These are phyloP conservation scores for Zaprionus tsacasi DNA, from an alignment of 1,140 invertebrate species.

Conservation along the genomic window DNA sequence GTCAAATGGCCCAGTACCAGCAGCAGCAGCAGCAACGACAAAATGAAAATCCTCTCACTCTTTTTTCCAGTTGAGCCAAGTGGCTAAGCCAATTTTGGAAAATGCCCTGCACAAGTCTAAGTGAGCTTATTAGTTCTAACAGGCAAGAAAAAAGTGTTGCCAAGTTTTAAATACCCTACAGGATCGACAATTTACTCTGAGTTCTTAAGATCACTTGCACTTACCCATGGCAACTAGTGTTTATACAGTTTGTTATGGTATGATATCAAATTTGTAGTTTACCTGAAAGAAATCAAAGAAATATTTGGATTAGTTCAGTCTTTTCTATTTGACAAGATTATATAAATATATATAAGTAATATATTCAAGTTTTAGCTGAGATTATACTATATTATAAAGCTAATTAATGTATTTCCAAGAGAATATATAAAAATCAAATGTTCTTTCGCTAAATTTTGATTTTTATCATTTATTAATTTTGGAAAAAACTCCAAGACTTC, in stretches of 20 bases:
- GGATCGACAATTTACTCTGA: not conserved
- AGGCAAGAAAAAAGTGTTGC: not conserved
- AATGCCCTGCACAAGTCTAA: not conserved
- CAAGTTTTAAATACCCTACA: not conserved
- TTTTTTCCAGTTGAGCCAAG: slow-evolving; percentile 28
- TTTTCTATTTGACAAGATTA: no score
- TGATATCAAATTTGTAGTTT: not conserved
- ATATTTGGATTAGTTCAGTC: not conserved
- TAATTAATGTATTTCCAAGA: no score
- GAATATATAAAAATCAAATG: no score
- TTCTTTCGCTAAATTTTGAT: no score
- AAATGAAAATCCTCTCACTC: slow-evolving; percentile 54
- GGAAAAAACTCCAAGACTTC: not conserved
- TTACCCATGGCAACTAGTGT: not conserved
- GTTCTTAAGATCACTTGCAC: not conserved
- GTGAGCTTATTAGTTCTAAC: not conserved
- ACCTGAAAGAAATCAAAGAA: not conserved
- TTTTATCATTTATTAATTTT: no score
- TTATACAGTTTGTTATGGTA: not conserved
- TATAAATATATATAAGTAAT: no score
- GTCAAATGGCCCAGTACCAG: slow-evolving; percentile 62
- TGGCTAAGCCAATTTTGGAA: slow-evolving; percentile 41
- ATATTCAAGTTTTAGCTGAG: no score
- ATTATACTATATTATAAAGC: no score
- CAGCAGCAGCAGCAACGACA: slow-evolving; percentile 25